Percentiles rank a stretch among this genome's conserved stretches.
phyloP scores from a whole-genome alignment of 2,888 invertebrate genomes.

The Schizaphis graminum region DNA sequence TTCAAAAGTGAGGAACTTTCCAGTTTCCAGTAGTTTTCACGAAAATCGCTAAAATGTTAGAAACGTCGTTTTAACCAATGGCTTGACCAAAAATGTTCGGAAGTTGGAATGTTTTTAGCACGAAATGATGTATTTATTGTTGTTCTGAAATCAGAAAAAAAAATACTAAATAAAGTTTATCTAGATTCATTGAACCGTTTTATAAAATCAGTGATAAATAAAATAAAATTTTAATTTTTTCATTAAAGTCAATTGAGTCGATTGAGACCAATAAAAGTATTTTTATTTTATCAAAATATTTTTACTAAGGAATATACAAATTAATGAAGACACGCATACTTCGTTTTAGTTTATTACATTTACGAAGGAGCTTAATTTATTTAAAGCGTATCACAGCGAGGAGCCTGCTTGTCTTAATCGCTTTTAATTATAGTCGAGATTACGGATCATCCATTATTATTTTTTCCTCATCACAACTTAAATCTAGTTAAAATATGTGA shows the following conservation, averaged over 20 bases:
- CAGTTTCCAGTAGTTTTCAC: not conserved
- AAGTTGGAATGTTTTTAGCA: not conserved
- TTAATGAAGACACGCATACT: not conserved
- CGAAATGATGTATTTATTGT: not conserved
- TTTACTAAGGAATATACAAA: not conserved
- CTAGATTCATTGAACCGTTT: not conserved
- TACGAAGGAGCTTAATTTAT: not conserved
- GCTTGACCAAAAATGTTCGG: not conserved
- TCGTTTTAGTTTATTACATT: not conserved
- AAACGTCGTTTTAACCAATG: not conserved
- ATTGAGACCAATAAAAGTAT: not conserved
- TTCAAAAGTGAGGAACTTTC: not conserved
- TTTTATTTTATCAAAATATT: not conserved
- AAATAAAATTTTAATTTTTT: not conserved
- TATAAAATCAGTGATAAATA: not conserved
- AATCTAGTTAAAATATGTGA: not conserved
- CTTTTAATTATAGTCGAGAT: slow-evolving; percentile 1
- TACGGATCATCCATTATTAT: not conserved
- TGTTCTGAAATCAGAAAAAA: not conserved
- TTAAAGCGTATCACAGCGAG: not conserved
- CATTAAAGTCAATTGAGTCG: not conserved
- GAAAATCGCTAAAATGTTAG: not conserved
- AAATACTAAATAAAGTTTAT: not conserved
- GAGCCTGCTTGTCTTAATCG: not conserved
- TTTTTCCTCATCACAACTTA: not conserved